phyloP scores from a whole-genome alignment of 2,888 invertebrate genomes.

The Mythimna lalbum region DNA sequence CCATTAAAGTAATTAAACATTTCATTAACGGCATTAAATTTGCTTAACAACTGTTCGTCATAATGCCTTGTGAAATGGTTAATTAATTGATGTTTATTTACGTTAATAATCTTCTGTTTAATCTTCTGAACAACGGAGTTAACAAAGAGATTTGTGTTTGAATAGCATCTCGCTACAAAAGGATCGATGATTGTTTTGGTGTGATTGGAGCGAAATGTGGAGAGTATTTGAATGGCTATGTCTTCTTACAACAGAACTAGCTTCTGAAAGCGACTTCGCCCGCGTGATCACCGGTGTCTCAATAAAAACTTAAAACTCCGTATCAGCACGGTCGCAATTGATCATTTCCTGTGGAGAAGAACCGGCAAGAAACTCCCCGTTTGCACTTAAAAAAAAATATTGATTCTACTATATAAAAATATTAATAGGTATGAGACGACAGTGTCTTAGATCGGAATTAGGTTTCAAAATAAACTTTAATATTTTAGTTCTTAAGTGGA shows the following conservation, averaged over 20 bases:
- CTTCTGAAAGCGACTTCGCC: too few species aligned
- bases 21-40: conserved; percentile 42
- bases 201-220: background rate
- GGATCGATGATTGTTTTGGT: background rate
- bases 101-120: conserved; percentile 20
- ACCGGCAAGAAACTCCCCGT: too few species aligned
- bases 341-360: too few species aligned
- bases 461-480: too few species aligned
- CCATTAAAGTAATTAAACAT: conserved; percentile 37
- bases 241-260: background rate
- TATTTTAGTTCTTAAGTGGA: background rate
- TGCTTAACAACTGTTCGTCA: conserved; percentile 64
- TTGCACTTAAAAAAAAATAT: too few species aligned
- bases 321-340: too few species aligned
- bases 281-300: too few species aligned
- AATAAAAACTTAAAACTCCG: too few species aligned
- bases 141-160: conserved; percentile 22
- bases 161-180: conserved; percentile 5
- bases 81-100: conserved; percentile 70
- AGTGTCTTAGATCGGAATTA: too few species aligned
- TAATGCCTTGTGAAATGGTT: conserved; percentile 69
- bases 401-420: too few species aligned
- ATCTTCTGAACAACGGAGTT: conserved; percentile 15
- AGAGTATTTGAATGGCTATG: too few species aligned
- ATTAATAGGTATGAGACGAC: too few species aligned